These are phyloP conservation scores for Astatoreochromis straeleni DNA, from an alignment of 2,113 vertebrate species.

Conservation along the genomic window DNA sequence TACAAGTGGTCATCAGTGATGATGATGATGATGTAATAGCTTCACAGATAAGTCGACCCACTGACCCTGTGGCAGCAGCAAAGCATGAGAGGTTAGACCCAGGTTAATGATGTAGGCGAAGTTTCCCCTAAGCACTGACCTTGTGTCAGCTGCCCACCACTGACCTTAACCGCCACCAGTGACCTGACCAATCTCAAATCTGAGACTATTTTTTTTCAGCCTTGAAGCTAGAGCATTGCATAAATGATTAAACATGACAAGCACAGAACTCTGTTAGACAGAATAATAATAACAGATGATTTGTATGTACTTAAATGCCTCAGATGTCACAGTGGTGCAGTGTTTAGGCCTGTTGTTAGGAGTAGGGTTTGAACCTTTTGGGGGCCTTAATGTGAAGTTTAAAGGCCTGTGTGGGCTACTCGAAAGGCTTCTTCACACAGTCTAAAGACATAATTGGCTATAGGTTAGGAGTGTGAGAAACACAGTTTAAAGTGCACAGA, in stretches of 20 bases:
- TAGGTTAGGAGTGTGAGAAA: neutral
- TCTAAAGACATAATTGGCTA: neutral
- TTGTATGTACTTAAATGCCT: neutral
- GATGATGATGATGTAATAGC: constrained; percentile 19
- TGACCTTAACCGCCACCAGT: constrained; percentile 6
- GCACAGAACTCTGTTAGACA: neutral
- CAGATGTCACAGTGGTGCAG: neutral
- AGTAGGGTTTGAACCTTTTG: neutral
- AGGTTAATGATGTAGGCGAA: constrained; percentile 46
- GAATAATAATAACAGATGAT: neutral
- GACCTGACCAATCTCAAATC: neutral
- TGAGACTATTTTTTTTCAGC: neutral
- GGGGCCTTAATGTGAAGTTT: neutral
- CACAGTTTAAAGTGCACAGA: neutral
- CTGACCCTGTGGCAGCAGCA: constrained; percentile 39
- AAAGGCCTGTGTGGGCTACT: neutral
- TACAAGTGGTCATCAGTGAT: neutral
- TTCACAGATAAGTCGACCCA: neutral
- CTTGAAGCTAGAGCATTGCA: neutral
- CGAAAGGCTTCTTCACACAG: neutral
- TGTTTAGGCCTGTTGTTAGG: neutral
- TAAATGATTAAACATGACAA: neutral
- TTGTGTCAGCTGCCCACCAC: constrained; percentile 17
- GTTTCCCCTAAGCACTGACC: constrained; percentile 27
- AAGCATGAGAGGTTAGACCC: constrained; percentile 4